Base-by-base conservation (phyloP, 2,113 vertebrate genomes). In the Isichthys henryi region DNA sequence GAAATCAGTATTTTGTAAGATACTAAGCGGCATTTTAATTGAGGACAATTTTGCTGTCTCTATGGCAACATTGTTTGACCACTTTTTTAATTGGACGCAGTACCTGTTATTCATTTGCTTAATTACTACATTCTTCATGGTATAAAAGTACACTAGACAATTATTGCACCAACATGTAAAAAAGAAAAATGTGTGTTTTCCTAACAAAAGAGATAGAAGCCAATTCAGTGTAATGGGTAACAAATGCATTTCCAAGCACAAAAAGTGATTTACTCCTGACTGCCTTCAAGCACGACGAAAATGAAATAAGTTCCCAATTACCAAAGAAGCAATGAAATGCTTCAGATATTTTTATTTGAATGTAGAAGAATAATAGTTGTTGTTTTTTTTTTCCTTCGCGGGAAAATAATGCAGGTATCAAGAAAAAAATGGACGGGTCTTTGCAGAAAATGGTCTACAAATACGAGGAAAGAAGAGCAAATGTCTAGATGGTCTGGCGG, bases 321-420 rank as follows among this genome's bases (percentile, higher is more conserved):
- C 48, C 45, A 48, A 11, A 49, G 83, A 49, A 86, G 48, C 83
- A 86, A 50, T 50, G 48, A 86, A 50, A 86, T 49, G 45, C 83
- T 50, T 49, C 46, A n/a, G 48, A 86, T 86, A 86, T 86, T 86
- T 85, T 86, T 86, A 86, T 86, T 86, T n/a, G n/a, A 86, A 23
- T 48, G 27, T 13, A 70, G 23, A 48, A 49, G 48, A 86, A 86
- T 48, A 27, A 27, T 11, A 49, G 43, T 15, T 19, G 0, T 56
- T 56, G 21, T 56, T 45, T 23, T 3, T 19, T 45, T 83, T 27
- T 85, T 27, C 11, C 45, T 27, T 49, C 4, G 3, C 3, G 1
- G 82, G 45, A 45, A 49, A 80, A 80, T 80, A 19, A 43, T 80
- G 74, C 17, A 35, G 31, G 10, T 23, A 86, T 50, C 83, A 49